These are phyloP conservation scores for Eupeodes latifasciatus DNA, from an alignment of 2,888 invertebrate genomes.

Conservation along the genomic window DNA sequence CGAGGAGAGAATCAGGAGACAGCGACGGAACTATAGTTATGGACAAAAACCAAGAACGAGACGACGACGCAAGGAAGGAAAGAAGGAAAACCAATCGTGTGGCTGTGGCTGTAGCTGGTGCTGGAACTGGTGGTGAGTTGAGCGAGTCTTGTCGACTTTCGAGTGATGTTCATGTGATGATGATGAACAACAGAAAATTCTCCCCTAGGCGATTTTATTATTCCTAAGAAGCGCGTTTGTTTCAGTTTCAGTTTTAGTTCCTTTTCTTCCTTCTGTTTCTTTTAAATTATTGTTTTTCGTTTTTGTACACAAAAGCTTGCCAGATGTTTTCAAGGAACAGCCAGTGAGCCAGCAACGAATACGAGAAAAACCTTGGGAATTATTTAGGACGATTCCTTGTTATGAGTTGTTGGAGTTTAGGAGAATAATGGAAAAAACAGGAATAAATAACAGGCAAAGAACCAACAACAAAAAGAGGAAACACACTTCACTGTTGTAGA, in stretches of 20 bases:
- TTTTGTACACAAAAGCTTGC: conserved; percentile 33
- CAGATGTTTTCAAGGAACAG: conserved; percentile 68
- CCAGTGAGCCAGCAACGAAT: too few relatives aligned
- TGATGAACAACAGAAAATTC: conserved; percentile 44
- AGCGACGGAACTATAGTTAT: neutral
- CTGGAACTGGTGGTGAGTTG: conserved; percentile 7
- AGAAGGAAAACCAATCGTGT: conserved; percentile 52
- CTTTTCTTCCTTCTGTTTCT: neutral
- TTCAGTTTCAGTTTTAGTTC: neutral
- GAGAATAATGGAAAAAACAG: conserved; percentile 20
- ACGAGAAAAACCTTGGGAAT: conserved; percentile 21
- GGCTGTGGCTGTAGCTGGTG: too few relatives aligned
- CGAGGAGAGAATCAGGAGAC: neutral
- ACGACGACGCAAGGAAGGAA: conserved; percentile 28
- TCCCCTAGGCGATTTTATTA: conserved; percentile 48
- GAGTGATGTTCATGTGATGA: conserved; percentile 25
- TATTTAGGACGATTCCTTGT: conserved; percentile 24
- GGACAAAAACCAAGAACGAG: conserved; percentile 23
- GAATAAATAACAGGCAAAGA: neutral
- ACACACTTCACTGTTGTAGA: conserved; percentile 66
- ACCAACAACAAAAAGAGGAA: conserved; percentile 39
- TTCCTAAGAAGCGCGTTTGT: conserved; percentile 45
- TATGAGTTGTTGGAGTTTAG: conserved; percentile 15
- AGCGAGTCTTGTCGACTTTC: conserved; percentile 28
- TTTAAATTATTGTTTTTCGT: conserved; percentile 13